phyloP scores from a whole-genome alignment of 2,888 invertebrate genomes.

The Orchestes rusci region DNA sequence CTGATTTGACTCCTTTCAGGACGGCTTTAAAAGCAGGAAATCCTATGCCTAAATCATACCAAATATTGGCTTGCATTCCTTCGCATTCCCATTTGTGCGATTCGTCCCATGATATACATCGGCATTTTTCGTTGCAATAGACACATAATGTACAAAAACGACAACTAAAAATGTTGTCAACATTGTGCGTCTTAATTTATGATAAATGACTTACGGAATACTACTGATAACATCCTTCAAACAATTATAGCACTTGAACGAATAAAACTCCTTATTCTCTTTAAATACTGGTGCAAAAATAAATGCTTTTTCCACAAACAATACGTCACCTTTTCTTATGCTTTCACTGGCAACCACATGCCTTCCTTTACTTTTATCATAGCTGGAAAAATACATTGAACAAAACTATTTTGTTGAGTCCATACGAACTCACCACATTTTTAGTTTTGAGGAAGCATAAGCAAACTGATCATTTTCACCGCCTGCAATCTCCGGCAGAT shows the following conservation, averaged over 20 bases:
- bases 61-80: conserved; percentile 55
- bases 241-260: conserved; percentile 66
- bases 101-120: conserved; percentile 46
- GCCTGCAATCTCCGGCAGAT: conserved; percentile 44
- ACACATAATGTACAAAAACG: conserved; percentile 55
- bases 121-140: conserved; percentile 63
- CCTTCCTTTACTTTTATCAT: conserved; percentile 54
- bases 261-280: conserved; percentile 45
- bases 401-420: no score
- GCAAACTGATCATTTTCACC: conserved; percentile 49
- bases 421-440: conserved; percentile 41
- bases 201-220: conserved; percentile 65
- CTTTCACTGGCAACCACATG: conserved; percentile 55
- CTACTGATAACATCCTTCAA: conserved; percentile 52
- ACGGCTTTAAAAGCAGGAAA: conserved; percentile 69
- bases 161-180: conserved; percentile 50
- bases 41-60: conserved; percentile 67
- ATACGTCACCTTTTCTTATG: conserved; percentile 58
- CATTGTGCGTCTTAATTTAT: neutral
- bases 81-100: conserved; percentile 70
- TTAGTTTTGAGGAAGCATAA: conserved; percentile 50
- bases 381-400: conserved; percentile 41
- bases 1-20: conserved; percentile 44
- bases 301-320: conserved; percentile 77
- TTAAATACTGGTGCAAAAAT: conserved; percentile 64